phyloP scores from a whole-genome alignment of 2,888 invertebrate genomes.

The Xanthorhoe designata region DNA sequence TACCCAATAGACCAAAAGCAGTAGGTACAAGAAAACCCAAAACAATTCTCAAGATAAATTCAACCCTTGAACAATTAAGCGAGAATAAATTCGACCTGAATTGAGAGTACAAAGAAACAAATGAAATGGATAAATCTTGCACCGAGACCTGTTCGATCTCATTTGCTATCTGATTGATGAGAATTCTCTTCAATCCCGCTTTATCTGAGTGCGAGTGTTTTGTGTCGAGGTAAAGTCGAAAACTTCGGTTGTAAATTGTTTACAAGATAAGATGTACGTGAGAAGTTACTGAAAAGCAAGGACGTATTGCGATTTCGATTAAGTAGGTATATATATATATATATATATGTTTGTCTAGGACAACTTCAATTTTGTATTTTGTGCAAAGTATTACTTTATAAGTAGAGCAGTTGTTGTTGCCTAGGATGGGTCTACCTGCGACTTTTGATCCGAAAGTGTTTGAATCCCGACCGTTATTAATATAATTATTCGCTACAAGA shows the following conservation, averaged over 20 bases:
- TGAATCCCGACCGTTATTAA: too few species aligned
- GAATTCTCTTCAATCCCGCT: slow-evolving; percentile 25
- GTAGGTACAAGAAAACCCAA: too few species aligned
- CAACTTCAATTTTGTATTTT: neutral
- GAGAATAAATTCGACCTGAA: slow-evolving; percentile 19
- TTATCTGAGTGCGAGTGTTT: slow-evolving; percentile 17
- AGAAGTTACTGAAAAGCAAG: neutral
- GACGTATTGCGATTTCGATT: slow-evolving; percentile 5
- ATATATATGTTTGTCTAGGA: slow-evolving; percentile 2
- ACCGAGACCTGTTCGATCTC: slow-evolving; percentile 32
- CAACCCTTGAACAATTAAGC: slow-evolving; percentile 22
- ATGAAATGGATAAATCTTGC: slow-evolving; percentile 39
- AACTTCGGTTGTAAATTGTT: slow-evolving; percentile 9
- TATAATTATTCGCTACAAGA: too few species aligned
- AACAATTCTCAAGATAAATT: slow-evolving; percentile 7
- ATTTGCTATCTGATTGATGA: slow-evolving; percentile 33
- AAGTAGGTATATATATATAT: too few species aligned
- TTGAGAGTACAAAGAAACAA: slow-evolving; percentile 20
- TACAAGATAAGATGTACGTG: neutral
- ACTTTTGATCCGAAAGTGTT: too few species aligned
- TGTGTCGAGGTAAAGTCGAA: slow-evolving; percentile 10
- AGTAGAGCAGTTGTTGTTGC: too few species aligned
- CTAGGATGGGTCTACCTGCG: too few species aligned
- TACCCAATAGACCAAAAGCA: too few species aligned
- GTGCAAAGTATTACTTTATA: neutral